Evolutionary conservation across 2,888 invertebrate genomes (phyloP).

Genomic region (Taphrorychus bicolor): DNA sequence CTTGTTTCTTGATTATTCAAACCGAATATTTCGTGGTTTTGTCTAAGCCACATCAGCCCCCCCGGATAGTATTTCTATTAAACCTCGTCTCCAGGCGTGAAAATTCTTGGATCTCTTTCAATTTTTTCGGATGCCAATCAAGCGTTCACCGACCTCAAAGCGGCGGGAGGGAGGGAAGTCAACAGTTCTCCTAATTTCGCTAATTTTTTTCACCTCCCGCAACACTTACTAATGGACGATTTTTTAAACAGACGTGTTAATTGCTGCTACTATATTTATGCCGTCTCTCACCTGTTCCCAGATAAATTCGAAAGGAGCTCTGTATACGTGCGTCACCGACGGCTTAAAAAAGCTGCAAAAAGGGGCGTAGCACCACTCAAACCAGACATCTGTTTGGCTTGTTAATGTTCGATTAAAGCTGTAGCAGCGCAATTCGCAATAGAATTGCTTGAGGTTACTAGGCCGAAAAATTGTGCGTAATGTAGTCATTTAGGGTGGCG

Average conservation of each 20-base stretch:
- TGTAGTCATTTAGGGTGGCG: background rate
- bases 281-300: background rate
- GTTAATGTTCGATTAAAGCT: background rate
- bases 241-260: slow-evolving; percentile 1
- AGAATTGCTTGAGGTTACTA: background rate
- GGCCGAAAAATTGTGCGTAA: background rate
- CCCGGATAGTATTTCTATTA: background rate
- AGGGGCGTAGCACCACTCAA: too few species aligned
- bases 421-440: background rate
- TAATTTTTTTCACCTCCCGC: slow-evolving; percentile 6
- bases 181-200: slow-evolving; percentile 5
- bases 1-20: too few species aligned
- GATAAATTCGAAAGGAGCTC: background rate
- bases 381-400: background rate
- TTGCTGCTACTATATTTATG: background rate
- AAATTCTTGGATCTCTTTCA: slow-evolving; percentile 3
- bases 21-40: too few species aligned
- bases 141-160: slow-evolving; percentile 18
- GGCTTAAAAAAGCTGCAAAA: too few species aligned
- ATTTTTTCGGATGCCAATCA: slow-evolving; percentile 20
- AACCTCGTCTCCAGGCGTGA: background rate
- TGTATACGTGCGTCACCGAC: too few species aligned
- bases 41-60: background rate
- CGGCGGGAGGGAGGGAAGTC: slow-evolving; percentile 4
- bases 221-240: slow-evolving; percentile 1